Conservation (phyloP, 1,140 invertebrate species). For the Lordiphosa mommai region DNA sequence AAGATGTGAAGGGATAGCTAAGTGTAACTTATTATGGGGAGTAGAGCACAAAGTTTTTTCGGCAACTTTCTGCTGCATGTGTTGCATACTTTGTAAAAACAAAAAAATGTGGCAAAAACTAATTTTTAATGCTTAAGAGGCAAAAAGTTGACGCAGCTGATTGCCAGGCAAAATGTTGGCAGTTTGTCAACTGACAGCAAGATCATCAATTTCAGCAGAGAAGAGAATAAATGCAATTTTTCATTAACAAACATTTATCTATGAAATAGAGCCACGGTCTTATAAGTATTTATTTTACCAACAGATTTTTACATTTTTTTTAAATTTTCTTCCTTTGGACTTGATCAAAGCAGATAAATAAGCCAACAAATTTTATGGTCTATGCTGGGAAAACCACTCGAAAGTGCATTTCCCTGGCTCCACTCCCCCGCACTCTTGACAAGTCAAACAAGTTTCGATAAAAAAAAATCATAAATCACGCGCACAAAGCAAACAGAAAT, state of each 20-base stretch:
- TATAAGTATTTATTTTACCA: too few relatives aligned
- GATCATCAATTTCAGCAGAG: slow-evolving; percentile 37
- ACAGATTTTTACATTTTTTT: too few relatives aligned
- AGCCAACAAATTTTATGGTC: slow-evolving; percentile 32
- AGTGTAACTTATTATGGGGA: slow-evolving; percentile 42
- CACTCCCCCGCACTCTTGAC: slow-evolving; percentile 1
- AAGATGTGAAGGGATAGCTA: slow-evolving; percentile 6
- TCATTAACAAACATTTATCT: too few relatives aligned
- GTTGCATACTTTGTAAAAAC: slow-evolving; percentile 42
- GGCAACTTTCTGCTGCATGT: slow-evolving; percentile 60
- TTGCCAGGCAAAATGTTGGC: slow-evolving; percentile 44
- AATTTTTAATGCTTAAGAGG: slow-evolving; percentile 50
- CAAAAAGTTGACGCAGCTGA: slow-evolving; percentile 12
- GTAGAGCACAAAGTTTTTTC: slow-evolving; percentile 37
- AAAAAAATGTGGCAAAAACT: slow-evolving; percentile 48
- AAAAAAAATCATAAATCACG: slow-evolving; percentile 21
- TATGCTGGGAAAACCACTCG: slow-evolving; percentile 2
- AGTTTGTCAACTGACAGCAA: slow-evolving; percentile 42
- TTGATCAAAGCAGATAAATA: slow-evolving; percentile 24
- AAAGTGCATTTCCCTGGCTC: not conserved
- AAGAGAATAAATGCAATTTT: too few relatives aligned
- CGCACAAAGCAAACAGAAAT: slow-evolving; percentile 24
- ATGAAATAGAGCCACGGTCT: too few relatives aligned
- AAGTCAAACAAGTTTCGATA: slow-evolving; percentile 10
- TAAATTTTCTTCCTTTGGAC: too few relatives aligned